phyloP scores from a whole-genome alignment of 2,113 vertebrate species.

The Dromiciops gliroides region DNA sequence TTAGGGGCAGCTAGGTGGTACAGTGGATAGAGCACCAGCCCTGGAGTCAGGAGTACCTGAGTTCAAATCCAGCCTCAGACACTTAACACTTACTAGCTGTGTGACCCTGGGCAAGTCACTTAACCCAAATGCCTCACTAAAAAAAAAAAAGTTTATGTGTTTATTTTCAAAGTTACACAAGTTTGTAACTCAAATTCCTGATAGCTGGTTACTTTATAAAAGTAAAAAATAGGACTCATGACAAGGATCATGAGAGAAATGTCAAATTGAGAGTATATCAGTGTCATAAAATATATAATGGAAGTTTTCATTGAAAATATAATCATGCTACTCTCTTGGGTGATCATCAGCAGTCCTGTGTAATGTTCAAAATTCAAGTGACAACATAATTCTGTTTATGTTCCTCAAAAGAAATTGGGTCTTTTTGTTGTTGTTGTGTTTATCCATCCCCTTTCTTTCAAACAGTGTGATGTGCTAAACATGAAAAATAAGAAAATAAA shows the following conservation, averaged over 20 bases:
- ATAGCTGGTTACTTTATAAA: neutral
- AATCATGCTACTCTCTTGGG: neutral
- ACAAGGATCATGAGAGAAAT: neutral
- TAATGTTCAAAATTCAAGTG: conserved; percentile 32
- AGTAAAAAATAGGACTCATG: neutral
- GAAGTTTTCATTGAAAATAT: neutral
- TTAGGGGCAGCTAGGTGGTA: too few species aligned
- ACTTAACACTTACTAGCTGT: too few species aligned
- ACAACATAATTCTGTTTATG: neutral
- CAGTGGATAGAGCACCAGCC: too few species aligned
- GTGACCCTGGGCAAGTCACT: too few species aligned
- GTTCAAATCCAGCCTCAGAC: too few species aligned
- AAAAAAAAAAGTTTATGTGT: neutral
- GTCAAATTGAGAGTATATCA: neutral
- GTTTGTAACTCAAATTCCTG: neutral
- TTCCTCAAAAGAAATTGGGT: conserved; percentile 33
- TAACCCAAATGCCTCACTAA: too few species aligned
- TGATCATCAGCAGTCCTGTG: neutral
- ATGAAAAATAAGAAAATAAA: conserved; percentile 40
- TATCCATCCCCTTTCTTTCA: conserved; percentile 40
- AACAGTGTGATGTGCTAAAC: conserved; percentile 18
- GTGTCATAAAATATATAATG: neutral
- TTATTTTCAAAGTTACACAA: neutral
- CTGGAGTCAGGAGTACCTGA: too few species aligned
- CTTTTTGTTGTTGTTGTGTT: conserved; percentile 30